Evolutionary conservation across 2,797 vertebrate genomes (phyloP), one percentile per base, ranked within the genome.

Genomic region (Esox lucius): DNA sequence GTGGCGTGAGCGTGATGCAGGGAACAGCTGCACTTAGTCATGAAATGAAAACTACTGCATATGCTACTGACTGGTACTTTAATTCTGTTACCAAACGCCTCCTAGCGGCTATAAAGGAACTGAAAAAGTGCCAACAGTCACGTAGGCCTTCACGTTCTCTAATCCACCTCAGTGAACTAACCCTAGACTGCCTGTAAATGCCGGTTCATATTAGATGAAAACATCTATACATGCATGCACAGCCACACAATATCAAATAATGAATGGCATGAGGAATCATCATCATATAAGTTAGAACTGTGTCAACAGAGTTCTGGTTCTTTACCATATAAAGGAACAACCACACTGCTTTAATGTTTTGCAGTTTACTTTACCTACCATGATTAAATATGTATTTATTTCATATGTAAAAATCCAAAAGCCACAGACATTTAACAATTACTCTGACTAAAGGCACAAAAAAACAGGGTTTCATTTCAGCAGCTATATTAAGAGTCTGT

Each of bases 1-100:
- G 77, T 74, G 83, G 75, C 19, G 53, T 17, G 28, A 59, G 48
- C 35, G 22, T 31, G 74, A 46, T 7, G 22, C 56, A n/a, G 16
- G 16, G 19, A 66, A 42, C 51, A 16, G 46, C 49, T 71, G 65
- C 19, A 0, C 28, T 22, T 26, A 16, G 31, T 72, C 70, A 61
- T 61, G n/a, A 28, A 28, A 28, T 69, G 33, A 1, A n/a, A 67
- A 59, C 56, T 24, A 11, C 42, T 11, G 42, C 46, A 46, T 46
- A 46, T 11, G 42, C 9, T 7, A 13, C 42, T 46, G 42, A 61
- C 51, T 53, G 51, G 56, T 61, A 46, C 11, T 24, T 9, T 2
- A 42, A 15, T 12, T 11, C 68, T 46, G 39, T 42, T 68, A 39
- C 56, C 62, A 17, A 19, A 26, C 4, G 49, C 69, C 69, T 7